Percentiles rank a stretch among this genome's conserved stretches.
phyloP scores from a whole-genome alignment of 1,140 invertebrate genomes.

The Tenebrio molitor region DNA sequence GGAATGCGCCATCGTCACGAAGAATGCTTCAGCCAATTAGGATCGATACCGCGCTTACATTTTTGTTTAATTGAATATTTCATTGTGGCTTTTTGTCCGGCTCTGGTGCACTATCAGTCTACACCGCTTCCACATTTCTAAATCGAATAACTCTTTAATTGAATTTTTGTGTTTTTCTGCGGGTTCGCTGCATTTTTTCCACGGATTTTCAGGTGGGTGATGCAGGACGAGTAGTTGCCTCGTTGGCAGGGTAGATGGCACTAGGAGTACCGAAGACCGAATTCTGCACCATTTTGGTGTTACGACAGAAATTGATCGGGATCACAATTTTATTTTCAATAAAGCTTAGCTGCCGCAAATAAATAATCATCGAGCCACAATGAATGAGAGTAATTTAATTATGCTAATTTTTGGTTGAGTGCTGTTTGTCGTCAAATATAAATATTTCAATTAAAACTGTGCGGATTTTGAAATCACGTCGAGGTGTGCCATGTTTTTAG shows the following conservation, averaged over 20 bases:
- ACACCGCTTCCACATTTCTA: slow-evolving; percentile 14
- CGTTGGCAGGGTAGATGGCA: slow-evolving; percentile 1
- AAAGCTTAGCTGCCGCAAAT: too few species aligned
- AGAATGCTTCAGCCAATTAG: slow-evolving; percentile 50
- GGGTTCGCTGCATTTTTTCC: neutral
- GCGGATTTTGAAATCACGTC: too few species aligned
- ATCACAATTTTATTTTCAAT: too few species aligned
- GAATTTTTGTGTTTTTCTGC: slow-evolving; percentile 34
- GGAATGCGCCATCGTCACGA: slow-evolving; percentile 47
- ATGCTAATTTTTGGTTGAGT: too few species aligned
- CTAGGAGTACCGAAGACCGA: neutral
- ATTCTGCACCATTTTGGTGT: too few species aligned
- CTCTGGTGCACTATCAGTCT: slow-evolving; percentile 9
- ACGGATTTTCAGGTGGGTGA: neutral
- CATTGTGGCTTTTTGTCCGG: slow-evolving; percentile 28
- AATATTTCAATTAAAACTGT: too few species aligned
- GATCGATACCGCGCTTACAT: slow-evolving; percentile 33
- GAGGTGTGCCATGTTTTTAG: too few species aligned
- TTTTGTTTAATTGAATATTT: slow-evolving; percentile 50
- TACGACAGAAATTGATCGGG: too few species aligned
- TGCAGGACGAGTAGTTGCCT: too few species aligned
- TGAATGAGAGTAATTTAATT: too few species aligned
- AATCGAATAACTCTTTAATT: slow-evolving; percentile 35
- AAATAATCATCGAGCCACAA: too few species aligned
- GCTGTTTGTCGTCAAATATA: too few species aligned